Percentiles rank a stretch among this genome's conserved stretches.
phyloP scores from a whole-genome alignment of 2,113 vertebrate genomes.

The Vidua macroura region DNA sequence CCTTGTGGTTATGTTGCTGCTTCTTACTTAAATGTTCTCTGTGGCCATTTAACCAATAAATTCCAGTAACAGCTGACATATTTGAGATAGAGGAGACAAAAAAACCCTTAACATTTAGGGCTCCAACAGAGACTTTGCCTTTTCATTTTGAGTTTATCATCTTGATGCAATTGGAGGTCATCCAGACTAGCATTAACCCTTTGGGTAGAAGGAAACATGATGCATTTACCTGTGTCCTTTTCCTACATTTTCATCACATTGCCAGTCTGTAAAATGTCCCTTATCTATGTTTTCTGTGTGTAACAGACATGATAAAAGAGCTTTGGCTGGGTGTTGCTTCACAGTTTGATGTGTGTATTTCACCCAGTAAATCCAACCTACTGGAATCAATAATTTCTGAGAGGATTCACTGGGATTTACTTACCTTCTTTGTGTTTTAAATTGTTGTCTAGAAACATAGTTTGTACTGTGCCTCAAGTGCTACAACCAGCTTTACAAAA shows the following conservation, averaged over 20 bases:
- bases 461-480: not conserved
- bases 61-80: conserved; percentile 23
- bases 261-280: not conserved
- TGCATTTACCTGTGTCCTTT: not conserved
- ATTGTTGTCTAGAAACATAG: not conserved
- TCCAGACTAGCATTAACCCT: not conserved
- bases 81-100: not conserved
- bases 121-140: not conserved
- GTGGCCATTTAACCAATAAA: conserved; percentile 29
- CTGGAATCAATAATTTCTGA: not conserved
- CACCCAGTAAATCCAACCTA: not conserved
- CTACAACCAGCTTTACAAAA: not conserved
- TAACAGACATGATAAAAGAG: not conserved
- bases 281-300: not conserved
- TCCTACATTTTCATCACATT: not conserved
- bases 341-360: not conserved
- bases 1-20: conserved; percentile 5
- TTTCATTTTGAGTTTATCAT: conserved; percentile 17
- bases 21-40: conserved; percentile 18
- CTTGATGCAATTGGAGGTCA: not conserved
- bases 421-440: not conserved
- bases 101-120: not conserved
- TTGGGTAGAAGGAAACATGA: not conserved
- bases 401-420: not conserved
- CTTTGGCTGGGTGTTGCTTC: not conserved